A percentile compares a stretch with the other conserved stretches of the same genome.
These are phyloP conservation scores for Oryzias curvinotus DNA, from an alignment of 2,113 vertebrate species.

Conservation along the genomic window DNA sequence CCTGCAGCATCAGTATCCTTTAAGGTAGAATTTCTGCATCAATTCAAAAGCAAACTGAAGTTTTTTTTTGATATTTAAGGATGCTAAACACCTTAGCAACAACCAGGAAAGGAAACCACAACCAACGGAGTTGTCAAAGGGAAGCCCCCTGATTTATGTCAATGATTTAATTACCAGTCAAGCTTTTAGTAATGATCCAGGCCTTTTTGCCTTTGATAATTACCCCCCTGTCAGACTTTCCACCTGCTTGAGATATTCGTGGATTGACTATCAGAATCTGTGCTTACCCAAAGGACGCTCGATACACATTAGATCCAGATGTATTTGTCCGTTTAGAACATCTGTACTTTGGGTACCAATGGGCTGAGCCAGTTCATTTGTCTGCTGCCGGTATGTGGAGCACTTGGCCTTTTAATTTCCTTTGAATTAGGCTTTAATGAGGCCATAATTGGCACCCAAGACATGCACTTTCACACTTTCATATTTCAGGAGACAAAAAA, in stretches of 20 bases:
- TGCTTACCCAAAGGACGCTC: not conserved
- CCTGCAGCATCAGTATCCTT: slow-evolving; percentile 45
- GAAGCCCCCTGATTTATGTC: slow-evolving; percentile 77
- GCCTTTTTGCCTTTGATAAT: slow-evolving; percentile 65
- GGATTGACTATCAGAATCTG: slow-evolving; percentile 12
- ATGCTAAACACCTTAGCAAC: slow-evolving; percentile 53
- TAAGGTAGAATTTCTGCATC: slow-evolving; percentile 28
- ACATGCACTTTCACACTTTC: slow-evolving; percentile 64
- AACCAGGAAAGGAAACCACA: slow-evolving; percentile 47
- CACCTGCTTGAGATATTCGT: slow-evolving; percentile 63
- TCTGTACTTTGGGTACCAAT: slow-evolving; percentile 53
- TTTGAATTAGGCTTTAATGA: slow-evolving; percentile 75
- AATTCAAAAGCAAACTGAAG: no score
- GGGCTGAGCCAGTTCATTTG: slow-evolving; percentile 64
- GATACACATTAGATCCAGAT: slow-evolving; percentile 19
- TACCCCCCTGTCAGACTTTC: slow-evolving; percentile 61
- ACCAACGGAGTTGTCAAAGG: slow-evolving; percentile 76
- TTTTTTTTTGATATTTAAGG: no score
- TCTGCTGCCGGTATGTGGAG: slow-evolving; percentile 69
- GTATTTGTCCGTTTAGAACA: slow-evolving; percentile 54
- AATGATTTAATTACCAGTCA: slow-evolving; percentile 78
- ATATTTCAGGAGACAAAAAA: slow-evolving; percentile 69
- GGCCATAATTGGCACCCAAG: slow-evolving; percentile 68
- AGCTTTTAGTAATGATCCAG: slow-evolving; percentile 51
- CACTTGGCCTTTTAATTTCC: slow-evolving; percentile 76